Base-by-base conservation (phyloP, 2,888 invertebrate genomes). In the Julus scanicus region DNA sequence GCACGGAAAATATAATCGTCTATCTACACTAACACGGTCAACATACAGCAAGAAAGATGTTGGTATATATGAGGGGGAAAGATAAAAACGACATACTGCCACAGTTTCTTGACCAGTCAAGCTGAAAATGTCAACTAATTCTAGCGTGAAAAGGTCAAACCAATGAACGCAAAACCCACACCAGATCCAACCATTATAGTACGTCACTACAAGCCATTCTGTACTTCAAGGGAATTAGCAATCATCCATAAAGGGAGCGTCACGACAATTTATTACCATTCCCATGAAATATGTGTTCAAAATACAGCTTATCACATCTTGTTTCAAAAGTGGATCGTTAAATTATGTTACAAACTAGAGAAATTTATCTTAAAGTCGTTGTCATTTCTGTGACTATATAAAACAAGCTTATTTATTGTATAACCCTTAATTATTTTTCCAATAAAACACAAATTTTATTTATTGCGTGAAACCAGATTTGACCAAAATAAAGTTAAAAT, bases 231-330 rank as follows among this genome's bases (percentile, higher is more conserved):
- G 29, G 71, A 71, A 29, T 17, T 17, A 71, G 13, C n/a, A 71
- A 9, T 9, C 29, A 2, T 29, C 8, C 29, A 29, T 29, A 2
- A 2, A 71, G 29, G 11, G 71, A 71, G 71, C 29, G 29, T 29
- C 71, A 71, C 29, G n/a, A 29, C 29, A 29, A 71, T 29, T 71
- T 71, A 80, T 3, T 39, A 37, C 4, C 37, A 80, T 29, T 13
- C 80, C 37, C 29, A 37, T 80, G 13, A 80, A 80, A 37, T 29
- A 37, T 80, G 2, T 71, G 71, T 13, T 15, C 15, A 37, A 80
- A 80, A 80, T 80, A 13, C 37, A 15, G 13, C 80, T 80, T 80
- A 53, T 80, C 80, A 80, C 80, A 80, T 15, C 37, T 80, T 37
- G 71, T 37, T 13, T 71, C 20, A 11, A 29, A 29, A 29, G 29